Base-by-base conservation (phyloP, 2,113 vertebrate genomes). In the Ceuthmochares aereus region DNA sequence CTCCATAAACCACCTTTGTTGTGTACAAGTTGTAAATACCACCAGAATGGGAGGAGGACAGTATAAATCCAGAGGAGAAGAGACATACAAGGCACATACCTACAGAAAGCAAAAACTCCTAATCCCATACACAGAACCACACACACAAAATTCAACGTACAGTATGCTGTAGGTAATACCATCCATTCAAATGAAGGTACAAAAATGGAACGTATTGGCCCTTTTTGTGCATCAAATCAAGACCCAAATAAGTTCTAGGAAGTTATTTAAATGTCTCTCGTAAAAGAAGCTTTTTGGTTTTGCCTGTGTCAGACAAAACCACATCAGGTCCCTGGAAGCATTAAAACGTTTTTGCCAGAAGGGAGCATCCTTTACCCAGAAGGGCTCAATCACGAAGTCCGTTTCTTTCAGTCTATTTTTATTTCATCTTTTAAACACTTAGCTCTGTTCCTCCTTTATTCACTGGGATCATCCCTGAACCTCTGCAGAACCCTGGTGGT, bases 391-490 rank as follows among this genome's bases (percentile, higher is more conserved):
- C 63, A 22, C 2, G 6, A 70, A 51, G 30, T 4, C 23, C 29
- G 7, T 29, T 62, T 37, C 22, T n/a, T 36, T 43, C 36, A 15
- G 37, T 43, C 29, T 18, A 58, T 13, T 32, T 49, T 23, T 30
- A 19, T 43, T 47, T 43, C 14, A 4, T 5, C 62, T 30, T 52
- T 42, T 21, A 36, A 81, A 9, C n/a, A 6, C 30, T 18, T 6
- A 1, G 10, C 17, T 25, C 26, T 70, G 52, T 47, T 16, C 43
- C 21, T 75, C 56, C 56, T 49, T 34, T 25, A 60, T 22, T 6
- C 36, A 7, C 1, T 0, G 30, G 43, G 47, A 25, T 3, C 68
- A 43, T 7, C 14, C 0, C 13, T 2, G 8, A 14, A 7, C 19
- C 36, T 5, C 37, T 45, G 68, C 68, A 51, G 54, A 37, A 21